Percentiles rank a stretch among this genome's conserved stretches.
phyloP scores from a whole-genome alignment of 2,113 vertebrate species.

The Isurus oxyrinchus region DNA sequence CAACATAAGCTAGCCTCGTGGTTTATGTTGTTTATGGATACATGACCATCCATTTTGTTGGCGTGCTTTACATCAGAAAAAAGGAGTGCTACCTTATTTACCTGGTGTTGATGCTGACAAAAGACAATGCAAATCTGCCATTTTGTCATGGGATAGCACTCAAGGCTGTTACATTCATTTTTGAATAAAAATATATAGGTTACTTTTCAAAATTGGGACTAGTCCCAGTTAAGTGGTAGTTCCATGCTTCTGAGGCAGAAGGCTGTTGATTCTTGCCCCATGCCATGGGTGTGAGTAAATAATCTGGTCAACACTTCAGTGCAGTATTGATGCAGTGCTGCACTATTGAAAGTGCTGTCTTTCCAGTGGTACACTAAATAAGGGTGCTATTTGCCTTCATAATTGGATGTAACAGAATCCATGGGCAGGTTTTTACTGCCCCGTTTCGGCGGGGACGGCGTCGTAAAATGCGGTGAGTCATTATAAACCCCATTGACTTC shows the following conservation, averaged over 20 bases:
- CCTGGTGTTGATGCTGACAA: neutral
- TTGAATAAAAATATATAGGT: neutral
- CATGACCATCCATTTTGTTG: neutral
- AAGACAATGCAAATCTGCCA: neutral
- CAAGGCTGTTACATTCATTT: neutral
- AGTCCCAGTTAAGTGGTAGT: no score
- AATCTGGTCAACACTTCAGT: neutral
- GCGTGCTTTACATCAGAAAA: neutral
- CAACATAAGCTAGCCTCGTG: no score
- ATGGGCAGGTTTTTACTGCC: no score
- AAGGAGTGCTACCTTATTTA: neutral
- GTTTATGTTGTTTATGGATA: neutral
- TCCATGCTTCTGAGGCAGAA: no score
- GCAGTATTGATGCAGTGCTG: neutral
- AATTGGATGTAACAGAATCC: neutral
- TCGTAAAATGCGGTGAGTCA: no score
- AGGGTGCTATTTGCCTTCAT: neutral
- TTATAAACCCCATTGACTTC: no score
- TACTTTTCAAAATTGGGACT: neutral
- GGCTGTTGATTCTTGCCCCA: neutral
- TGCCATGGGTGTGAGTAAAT: neutral
- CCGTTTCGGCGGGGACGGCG: no score
- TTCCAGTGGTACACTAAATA: neutral
- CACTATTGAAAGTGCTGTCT: neutral
- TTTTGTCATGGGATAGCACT: neutral